Evolutionary conservation across 1,140 invertebrate genomes (phyloP), one percentile per base, ranked within the genome.

Genomic region (Orussus abietinus): DNA sequence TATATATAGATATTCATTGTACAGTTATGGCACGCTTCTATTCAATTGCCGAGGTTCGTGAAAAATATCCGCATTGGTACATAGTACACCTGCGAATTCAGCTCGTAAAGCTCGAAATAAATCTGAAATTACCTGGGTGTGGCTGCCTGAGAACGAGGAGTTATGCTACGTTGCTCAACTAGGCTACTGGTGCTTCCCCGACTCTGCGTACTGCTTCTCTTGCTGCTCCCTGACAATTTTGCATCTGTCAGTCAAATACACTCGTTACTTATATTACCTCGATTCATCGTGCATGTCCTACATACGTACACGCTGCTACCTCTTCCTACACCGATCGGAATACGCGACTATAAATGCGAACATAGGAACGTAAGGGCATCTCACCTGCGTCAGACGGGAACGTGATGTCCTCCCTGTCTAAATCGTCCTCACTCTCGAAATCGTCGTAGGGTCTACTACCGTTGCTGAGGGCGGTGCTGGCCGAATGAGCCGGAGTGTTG

Each of bases 361-460:
- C n/a, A 12, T 5, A n/a, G 9, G 12, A 15, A 18, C 19, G 7
- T 7, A 26, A 18, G 17, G 11, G 17, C 4, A 31, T 11, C 69
- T 69, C 68, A 81, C 84, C 85, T 71, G 80, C 78, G 62, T 88
- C 85, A 13, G 79, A 80, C 38, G 83, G 77, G 70, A 92, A 92
- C 65, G 84, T 83, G 57, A 92, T 92, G 59, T 91, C 86, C 66
- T 92, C 90, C 53, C 84, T 78, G 47, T 86, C 80, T 42, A 93
- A 77, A 62, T 94, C 91, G 66, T 94, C 91, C 69, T 94, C 91
- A 61, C 88, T 90, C 67, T 92, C 90, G 54, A 87, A 87, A 63
- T 93, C 90, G 59, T 92, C 90, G 66, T 83, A 88, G 45, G 78
- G 74, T 26, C 80, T 68, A 29, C 74, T 72, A 28, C 80, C 81